These are phyloP conservation scores for Pissodes strobi DNA, from an alignment of 1,140 invertebrate genomes.

Conservation along the genomic window DNA sequence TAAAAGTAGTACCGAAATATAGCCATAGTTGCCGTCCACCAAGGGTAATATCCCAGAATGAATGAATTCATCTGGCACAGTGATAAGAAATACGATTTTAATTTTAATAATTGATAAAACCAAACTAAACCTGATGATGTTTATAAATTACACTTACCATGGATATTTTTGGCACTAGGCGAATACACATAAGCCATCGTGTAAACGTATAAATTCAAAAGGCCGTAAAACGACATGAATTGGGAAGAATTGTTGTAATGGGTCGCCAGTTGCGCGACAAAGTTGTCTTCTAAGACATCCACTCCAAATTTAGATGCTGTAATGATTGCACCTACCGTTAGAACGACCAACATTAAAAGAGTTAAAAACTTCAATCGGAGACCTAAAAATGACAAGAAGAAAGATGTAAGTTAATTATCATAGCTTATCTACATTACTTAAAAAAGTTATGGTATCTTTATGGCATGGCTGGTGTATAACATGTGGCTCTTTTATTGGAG, in stretches of 20 bases:
- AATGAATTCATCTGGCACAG: no score
- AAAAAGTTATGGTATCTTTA: no score
- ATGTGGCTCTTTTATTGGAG: no score
- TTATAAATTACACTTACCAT: conserved; percentile 66
- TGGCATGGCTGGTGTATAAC: no score
- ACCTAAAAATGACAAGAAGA: conserved; percentile 74
- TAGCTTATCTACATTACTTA: no score
- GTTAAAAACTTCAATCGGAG: conserved; percentile 90
- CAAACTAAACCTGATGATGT: no score
- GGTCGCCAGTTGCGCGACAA: conserved; percentile 83
- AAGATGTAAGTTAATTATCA: no score
- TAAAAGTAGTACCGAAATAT: no score
- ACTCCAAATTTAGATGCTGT: conserved; percentile 84
- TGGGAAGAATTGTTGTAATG: conserved; percentile 89
- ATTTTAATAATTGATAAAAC: no score
- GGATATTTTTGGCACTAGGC: conserved; percentile 68
- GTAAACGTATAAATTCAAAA: conserved; percentile 93
- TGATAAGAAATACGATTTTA: no score
- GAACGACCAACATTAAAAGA: conserved; percentile 80
- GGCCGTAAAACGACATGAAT: conserved; percentile 94
- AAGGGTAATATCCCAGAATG: no score
- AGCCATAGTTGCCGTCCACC: no score
- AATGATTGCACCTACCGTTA: conserved; percentile 77
- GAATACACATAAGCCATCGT: conserved; percentile 95
- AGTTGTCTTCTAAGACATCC: conserved; percentile 89